Percentiles rank a stretch among this genome's conserved stretches.
phyloP scores from a whole-genome alignment of 2,888 invertebrate genomes.

The Miltochrista miniata region DNA sequence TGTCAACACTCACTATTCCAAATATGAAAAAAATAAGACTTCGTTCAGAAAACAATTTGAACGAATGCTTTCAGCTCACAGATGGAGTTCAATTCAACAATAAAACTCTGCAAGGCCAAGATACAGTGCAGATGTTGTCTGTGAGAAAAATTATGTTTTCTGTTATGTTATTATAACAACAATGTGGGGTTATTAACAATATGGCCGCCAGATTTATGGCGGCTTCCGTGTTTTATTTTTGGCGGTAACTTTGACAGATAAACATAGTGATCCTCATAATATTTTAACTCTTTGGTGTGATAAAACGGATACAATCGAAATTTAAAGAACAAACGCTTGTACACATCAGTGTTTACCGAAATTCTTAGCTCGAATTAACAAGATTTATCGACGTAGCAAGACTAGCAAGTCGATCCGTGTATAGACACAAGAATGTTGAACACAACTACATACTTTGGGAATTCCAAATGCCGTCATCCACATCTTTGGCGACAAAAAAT shows the following conservation, averaged over 20 bases:
- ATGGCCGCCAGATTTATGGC: conserved; percentile 6
- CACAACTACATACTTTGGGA: conserved; percentile 27
- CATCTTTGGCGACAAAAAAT: conserved; percentile 26
- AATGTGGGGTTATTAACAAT: conserved; percentile 4
- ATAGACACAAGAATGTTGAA: conserved; percentile 17
- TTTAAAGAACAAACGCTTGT: not conserved
- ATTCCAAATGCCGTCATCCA: conserved; percentile 39
- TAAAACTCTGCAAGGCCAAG: conserved; percentile 32
- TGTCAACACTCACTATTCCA: conserved; percentile 30
- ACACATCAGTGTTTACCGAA: conserved; percentile 4
- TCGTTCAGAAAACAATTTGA: conserved; percentile 31
- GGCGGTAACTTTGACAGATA: not conserved
- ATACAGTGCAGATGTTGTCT: conserved; percentile 30
- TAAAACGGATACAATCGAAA: not conserved
- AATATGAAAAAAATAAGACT: conserved; percentile 23
- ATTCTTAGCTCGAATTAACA: conserved; percentile 16
- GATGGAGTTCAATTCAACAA: conserved; percentile 36
- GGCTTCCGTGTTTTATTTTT: not conserved
- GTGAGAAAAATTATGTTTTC: conserved; percentile 18
- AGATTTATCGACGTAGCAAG: conserved; percentile 6
- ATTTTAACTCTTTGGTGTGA: not conserved
- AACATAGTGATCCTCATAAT: not conserved
- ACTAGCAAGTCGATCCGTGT: conserved; percentile 6
- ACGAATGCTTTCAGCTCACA: conserved; percentile 26
- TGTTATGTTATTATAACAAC: conserved; percentile 5